Evolutionary conservation across 2,888 invertebrate genomes (phyloP), one percentile per base, ranked within the genome.

Genomic region (Mimas tiliae): DNA sequence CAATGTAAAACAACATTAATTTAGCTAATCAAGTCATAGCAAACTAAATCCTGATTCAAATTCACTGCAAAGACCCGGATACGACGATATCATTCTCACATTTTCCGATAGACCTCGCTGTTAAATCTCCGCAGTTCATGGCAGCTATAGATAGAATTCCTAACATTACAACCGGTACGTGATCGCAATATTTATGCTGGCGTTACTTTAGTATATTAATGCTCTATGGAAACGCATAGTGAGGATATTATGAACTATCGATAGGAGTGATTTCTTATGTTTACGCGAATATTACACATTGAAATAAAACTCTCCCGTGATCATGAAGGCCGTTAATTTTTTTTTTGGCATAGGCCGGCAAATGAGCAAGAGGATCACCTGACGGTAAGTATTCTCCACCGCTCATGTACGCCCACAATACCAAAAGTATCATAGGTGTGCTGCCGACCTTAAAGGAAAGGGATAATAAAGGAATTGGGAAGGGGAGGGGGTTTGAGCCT

Each of bases 111-210:
- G 45, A 19, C 34, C 19, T 2, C 33, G 21, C 14, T 19, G 14
- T 65, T 58, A 65, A 65, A 65, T 65, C 58, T 34, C 12, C 12
- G 48, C 48, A 38, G 34, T 45, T 51, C 42, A 69, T 69, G 65
- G 52, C 62, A 27, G 38, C 47, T 65, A 33, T 65, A 65, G 67
- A 70, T 70, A 70, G 69, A 72, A 68, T 66, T 65, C 66, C 70
- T 65, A 66, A 62, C 70, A 70, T 73, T 70, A 74, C 69, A 67
- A 65, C 51, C 68, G 64, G 65, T 55, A 77, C 80, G 80, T 80
- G 80, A 74, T 72, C 53, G 65, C 66, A 71, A 75, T 80, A 70
- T 70, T 68, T 70, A 76, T 74, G 55, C 33, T 51, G 45, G 66
- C 65, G 69, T 72, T 69, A 70, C 68, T 27, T 27, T 3, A 4